Evolutionary conservation across 2,113 vertebrate species (phyloP), one percentile per base, ranked within the genome.

Genomic region (Calidris pugnax): DNA sequence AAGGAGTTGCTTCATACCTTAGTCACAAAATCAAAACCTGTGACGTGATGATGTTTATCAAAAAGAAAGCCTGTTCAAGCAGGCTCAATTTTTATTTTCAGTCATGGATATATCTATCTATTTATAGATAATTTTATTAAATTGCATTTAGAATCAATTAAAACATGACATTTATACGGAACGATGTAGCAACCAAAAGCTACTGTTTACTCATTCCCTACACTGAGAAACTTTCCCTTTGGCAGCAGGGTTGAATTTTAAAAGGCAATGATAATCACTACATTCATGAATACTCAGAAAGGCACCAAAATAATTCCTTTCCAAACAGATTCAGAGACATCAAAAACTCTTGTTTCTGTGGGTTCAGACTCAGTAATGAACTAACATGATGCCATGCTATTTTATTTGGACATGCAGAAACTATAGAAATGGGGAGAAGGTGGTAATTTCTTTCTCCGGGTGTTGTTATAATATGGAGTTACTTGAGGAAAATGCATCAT

Each of bases 121-220:
- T 68, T 69, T 43, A 50, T n/a, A 85, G 67, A 73, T 87, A 80
- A 76, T 85, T 89, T 75, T 69, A 78, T 69, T 94, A 94, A 82
- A 89, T 77, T 96, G 63, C 63, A 74, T 93, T 91, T 87, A 62
- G 53, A 90, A 79, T 94, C 69, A 90, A 57, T 86, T 86, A 89
- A 87, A 92, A 74, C 17, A 48, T 41, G 33, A 87, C 55, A 73
- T 73, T 91, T 79, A 14, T 27, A 50, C 13, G 32, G 63, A 87
- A 87, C 3, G 23, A 69, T 53, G 30, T 3, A 89, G 48, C 48
- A 82, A 94, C 45, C 28, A 21, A 80, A 68, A 94, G 71, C 78
- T 79, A 32, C 77, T 72, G 27, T 83, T 93, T 79, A 73, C 35
- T 93, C 62, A 55, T 91, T 90, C 75, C 41, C 45, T 80, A 27